Percentiles rank a stretch among this genome's conserved stretches.
Conservation (phyloP, 1,140 invertebrate species). For the Drosophila equinoxialis region DNA sequence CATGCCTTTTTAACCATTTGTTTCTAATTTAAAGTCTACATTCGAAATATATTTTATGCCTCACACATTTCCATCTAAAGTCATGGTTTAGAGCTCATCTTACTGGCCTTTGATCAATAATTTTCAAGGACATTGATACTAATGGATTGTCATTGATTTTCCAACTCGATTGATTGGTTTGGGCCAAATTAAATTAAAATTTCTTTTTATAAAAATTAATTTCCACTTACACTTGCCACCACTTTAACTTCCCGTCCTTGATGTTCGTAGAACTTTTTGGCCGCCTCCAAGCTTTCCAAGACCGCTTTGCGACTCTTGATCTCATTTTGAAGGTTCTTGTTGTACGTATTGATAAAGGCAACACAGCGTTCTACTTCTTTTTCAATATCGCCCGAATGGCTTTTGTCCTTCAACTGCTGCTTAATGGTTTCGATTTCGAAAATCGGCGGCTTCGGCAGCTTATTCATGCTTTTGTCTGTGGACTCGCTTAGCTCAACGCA, state of each 20-base stretch:
- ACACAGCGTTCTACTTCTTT: slow-evolving; percentile 93
- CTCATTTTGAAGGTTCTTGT: slow-evolving; percentile 91
- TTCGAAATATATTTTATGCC: no score
- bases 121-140: no score
- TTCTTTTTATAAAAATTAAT: no score
- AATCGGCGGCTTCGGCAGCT: slow-evolving; percentile 73
- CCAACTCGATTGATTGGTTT: no score
- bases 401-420: slow-evolving; percentile 86
- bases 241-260: slow-evolving; percentile 96
- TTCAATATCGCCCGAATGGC: slow-evolving; percentile 93
- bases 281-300: slow-evolving; percentile 89
- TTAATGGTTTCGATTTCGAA: slow-evolving; percentile 77
- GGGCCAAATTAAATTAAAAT: no score
- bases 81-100: no score
- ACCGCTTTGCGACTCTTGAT: slow-evolving; percentile 91
- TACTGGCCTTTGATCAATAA: no score
- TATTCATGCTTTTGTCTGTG: slow-evolving; percentile 81
- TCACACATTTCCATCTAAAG: no score
- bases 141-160: no score
- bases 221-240: slow-evolving; percentile 91
- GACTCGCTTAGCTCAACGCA: slow-evolving; percentile 83
- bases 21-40: no score
- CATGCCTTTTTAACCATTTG: no score
- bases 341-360: slow-evolving; percentile 90
- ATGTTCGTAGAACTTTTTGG: slow-evolving; percentile 93